Base-by-base conservation (phyloP, 2,888 invertebrate species). In the Pristionchus exspectatus region DNA sequence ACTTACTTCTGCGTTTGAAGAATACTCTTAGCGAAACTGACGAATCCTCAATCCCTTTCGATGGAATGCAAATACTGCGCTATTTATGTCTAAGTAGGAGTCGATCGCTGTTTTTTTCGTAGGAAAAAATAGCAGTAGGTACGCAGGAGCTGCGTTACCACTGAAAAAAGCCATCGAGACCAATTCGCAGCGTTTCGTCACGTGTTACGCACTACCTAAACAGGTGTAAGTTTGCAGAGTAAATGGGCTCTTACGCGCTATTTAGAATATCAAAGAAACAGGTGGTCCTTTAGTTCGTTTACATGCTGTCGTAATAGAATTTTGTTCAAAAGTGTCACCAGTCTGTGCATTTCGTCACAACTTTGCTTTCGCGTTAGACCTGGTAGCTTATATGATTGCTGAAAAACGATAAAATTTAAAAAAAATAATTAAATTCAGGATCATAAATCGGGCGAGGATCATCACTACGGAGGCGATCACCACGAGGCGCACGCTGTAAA, bases 401-500 rank as follows among this genome's bases (percentile, higher is more conserved):
- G 44, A 50, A 50, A 50, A 50, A 7, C 9, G 9, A 12, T 9
- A 50, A 50, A 50, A 0, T 50, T 63, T 63, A 63, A 63, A 21
- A 7, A 56, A 18, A 24, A 56, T 16, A 21, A 59, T 21, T 59
- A 59, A 74, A 21, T 50, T 12, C 81, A 81, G 81, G 81, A 44
- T 5, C 16, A 50, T 27, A 81, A 81, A 50, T 81, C 81, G 81
- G 50, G 50, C n/a, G 81, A 81, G 54, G 81, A 81, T 27, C 81
- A 81, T 81, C 81, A 81, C 81, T 81, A 81, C 50, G 81, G 81
- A 18, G 81, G 81, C 3, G 50, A 81, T 44, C 81, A 81, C 27
- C 81, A 81, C 21, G 50, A 81, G 81, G 81, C 50, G 54, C 81
- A 81, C 33, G 81, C 81, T 81, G 81, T 81, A 81, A 81, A 81